Percentiles rank a stretch among this genome's conserved stretches.
Evolutionary conservation across 2,797 vertebrate species (phyloP).

Genomic region (Pseudochromis fuscus): DNA sequence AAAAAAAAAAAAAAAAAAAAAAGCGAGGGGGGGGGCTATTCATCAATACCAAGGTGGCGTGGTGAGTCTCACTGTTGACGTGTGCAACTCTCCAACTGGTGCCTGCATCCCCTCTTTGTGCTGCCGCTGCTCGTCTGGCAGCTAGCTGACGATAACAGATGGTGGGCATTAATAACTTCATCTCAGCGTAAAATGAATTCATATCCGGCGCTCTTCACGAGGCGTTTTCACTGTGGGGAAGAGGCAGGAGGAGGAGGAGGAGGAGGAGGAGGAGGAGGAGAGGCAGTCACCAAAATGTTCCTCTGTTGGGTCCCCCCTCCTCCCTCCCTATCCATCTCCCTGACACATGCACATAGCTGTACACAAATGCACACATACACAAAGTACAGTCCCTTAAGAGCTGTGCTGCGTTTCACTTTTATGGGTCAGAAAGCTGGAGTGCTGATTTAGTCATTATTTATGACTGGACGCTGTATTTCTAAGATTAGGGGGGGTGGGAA

Average conservation of each 20-base stretch:
- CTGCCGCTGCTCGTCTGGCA: slow-evolving; percentile 68
- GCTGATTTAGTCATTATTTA: slow-evolving; percentile 80
- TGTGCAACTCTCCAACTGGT: slow-evolving; percentile 53
- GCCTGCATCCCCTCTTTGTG: slow-evolving; percentile 57
- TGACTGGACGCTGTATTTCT: slow-evolving; percentile 54
- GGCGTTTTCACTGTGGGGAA: slow-evolving; percentile 51
- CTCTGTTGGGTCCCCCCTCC: slow-evolving; percentile 40
- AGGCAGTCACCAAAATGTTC: slow-evolving; percentile 38
- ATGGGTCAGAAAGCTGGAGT: slow-evolving; percentile 66
- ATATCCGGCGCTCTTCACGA: slow-evolving; percentile 76
- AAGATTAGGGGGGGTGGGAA: slow-evolving; percentile 53
- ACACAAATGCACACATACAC: slow-evolving; percentile 41
- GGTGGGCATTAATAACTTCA: slow-evolving; percentile 81
- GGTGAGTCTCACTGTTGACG: slow-evolving; percentile 48
- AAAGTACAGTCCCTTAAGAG: slow-evolving; percentile 43
- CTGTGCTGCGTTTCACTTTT: slow-evolving; percentile 60
- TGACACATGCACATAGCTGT: slow-evolving; percentile 39
- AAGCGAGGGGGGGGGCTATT: too few species aligned
- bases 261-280: slow-evolving; percentile 8
- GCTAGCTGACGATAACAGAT: slow-evolving; percentile 80
- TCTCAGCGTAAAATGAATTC: slow-evolving; percentile 80
- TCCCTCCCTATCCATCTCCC: slow-evolving; percentile 45
- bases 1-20: not conserved
- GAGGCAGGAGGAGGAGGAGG: slow-evolving; percentile 10
- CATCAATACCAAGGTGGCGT: slow-evolving; percentile 47